phyloP scores from a whole-genome alignment of 2,888 invertebrate species.

The Celastrina argiolus region DNA sequence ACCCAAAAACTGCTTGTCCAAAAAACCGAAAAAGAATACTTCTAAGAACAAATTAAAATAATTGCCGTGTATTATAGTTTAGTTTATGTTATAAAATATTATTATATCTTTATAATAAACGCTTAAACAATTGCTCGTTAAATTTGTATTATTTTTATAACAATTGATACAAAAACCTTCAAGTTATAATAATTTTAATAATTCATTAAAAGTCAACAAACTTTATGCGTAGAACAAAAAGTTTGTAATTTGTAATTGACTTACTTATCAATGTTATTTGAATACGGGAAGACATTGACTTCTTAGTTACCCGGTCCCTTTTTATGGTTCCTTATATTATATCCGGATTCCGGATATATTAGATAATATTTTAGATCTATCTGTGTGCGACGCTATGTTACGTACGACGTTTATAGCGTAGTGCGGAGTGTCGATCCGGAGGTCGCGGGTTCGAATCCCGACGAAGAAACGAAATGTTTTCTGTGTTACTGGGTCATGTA shows the following conservation, averaged over 20 bases:
- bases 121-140: background rate
- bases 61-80: background rate
- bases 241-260: background rate
- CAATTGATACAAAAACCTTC: constrained; percentile 2
- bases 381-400: too few relatives aligned
- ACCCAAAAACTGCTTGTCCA: too few relatives aligned
- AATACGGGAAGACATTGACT: background rate
- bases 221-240: background rate
- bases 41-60: background rate
- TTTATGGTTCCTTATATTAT: background rate
- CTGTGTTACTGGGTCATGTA: too few relatives aligned
- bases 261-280: background rate
- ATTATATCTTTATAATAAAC: background rate
- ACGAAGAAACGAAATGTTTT: too few relatives aligned
- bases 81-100: background rate
- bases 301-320: background rate
- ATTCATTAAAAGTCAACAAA: background rate
- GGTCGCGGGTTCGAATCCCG: too few relatives aligned
- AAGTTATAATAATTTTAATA: background rate
- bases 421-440: too few relatives aligned
- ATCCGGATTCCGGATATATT: too few relatives aligned
- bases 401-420: too few relatives aligned
- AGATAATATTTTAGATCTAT: too few relatives aligned
- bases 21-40: background rate
- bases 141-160: background rate